Percentiles rank a stretch among this genome's conserved stretches.
Evolutionary conservation across 1,140 invertebrate species (phyloP).

Genomic region (Drosophila melanogaster): DNA sequence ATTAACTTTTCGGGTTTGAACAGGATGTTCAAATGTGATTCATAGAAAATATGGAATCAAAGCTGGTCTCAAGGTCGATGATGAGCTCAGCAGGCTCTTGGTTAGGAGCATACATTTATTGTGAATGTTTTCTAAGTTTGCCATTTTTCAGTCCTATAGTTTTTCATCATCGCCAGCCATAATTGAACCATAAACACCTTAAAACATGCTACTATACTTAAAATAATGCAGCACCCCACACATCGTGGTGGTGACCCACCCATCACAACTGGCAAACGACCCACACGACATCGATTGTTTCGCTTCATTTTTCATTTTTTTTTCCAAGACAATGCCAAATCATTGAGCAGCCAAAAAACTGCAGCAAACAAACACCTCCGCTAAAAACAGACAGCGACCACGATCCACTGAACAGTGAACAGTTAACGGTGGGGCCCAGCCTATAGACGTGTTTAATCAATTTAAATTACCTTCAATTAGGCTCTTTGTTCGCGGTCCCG

Average conservation of each 20-base stretch:
- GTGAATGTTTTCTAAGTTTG: conserved; percentile 8
- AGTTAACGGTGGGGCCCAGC: conserved; percentile 43
- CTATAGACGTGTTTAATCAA: conserved; percentile 78
- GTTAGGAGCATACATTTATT: too few relatives aligned
- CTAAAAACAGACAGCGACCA: conserved; percentile 36
- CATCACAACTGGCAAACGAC: conserved; percentile 60
- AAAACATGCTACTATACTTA: conserved; percentile 74
- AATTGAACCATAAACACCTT: conserved; percentile 80
- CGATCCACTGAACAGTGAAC: conserved; percentile 24
- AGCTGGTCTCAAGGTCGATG: conserved; percentile 55
- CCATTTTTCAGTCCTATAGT: conserved; percentile 51
- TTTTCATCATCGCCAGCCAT: conserved; percentile 61
- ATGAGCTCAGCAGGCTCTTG: conserved; percentile 25
- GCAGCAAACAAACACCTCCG: conserved; percentile 68
- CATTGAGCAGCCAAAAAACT: conserved; percentile 62
- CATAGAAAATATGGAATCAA: conserved; percentile 39
- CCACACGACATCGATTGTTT: conserved; percentile 53
- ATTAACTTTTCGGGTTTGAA: conserved; percentile 31
- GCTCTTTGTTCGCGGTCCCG: conserved; percentile 55
- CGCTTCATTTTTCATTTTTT: conserved; percentile 36
- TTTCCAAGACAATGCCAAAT: conserved; percentile 73
- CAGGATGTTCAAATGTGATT: conserved; percentile 43
- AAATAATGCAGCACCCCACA: conserved; percentile 55
- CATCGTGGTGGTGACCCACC: conserved; percentile 40
- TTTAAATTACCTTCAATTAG: conserved; percentile 83